phyloP scores from a whole-genome alignment of 2,113 vertebrate genomes.

The Thunnus maccoyii region DNA sequence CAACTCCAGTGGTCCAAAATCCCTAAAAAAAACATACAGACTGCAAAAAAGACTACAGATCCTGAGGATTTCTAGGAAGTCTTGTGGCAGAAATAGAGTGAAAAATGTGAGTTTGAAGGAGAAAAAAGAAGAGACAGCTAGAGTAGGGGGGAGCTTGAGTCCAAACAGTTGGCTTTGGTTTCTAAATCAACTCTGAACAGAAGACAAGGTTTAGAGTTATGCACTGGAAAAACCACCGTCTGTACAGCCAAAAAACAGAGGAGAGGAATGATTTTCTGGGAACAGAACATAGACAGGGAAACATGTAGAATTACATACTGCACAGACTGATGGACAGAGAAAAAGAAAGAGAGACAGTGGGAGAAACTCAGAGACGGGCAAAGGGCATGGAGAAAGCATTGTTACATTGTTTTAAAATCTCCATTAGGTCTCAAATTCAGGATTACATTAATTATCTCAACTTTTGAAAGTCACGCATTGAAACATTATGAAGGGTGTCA shows the following conservation, averaged over 20 bases:
- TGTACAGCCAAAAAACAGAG: conserved; percentile 73
- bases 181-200: conserved; percentile 74
- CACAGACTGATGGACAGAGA: conserved; percentile 5
- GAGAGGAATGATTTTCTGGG: conserved; percentile 65
- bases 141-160: conserved; percentile 34
- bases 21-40: conserved; percentile 38
- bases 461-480: background rate
- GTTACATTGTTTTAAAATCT: background rate
- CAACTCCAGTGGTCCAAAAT: conserved; percentile 40
- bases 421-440: background rate
- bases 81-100: conserved; percentile 36
- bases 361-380: background rate
- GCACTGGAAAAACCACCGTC: conserved; percentile 75
- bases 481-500: background rate
- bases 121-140: conserved; percentile 27
- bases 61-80: conserved; percentile 30
- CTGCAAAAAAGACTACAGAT: conserved; percentile 28
- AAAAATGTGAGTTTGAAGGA: conserved; percentile 42
- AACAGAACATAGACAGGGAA: conserved; percentile 63
- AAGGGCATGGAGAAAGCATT: background rate
- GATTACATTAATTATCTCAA: background rate
- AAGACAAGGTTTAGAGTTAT: conserved; percentile 78
- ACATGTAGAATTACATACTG: conserved; percentile 36
- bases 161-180: conserved; percentile 67
- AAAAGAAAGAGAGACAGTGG: conserved; percentile 5